Evolutionary conservation across 2,113 vertebrate species (phyloP).

Genomic region (Mugil cephalus): DNA sequence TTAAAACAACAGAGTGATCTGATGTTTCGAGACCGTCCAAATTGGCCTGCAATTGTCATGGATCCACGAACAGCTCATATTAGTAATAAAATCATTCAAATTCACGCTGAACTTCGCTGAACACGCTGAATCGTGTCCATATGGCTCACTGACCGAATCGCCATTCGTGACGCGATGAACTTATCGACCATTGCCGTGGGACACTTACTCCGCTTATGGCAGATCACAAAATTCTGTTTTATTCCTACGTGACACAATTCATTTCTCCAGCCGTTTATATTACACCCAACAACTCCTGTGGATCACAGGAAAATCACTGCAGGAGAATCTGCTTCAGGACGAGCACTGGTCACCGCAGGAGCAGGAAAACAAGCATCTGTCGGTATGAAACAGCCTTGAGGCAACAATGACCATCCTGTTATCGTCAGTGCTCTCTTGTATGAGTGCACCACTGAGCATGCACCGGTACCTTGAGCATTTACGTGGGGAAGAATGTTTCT

Average conservation of each 20-base stretch:
- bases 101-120: neutral
- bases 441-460: neutral
- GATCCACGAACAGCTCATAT: neutral
- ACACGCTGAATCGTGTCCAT: neutral
- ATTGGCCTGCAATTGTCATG: neutral
- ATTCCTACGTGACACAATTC: neutral
- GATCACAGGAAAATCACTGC: conserved; percentile 16
- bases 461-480: neutral
- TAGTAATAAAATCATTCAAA: neutral
- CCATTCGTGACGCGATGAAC: conserved; percentile 15
- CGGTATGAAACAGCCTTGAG: conserved; percentile 21
- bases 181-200: conserved; percentile 13
- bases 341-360: conserved; percentile 11
- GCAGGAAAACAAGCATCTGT: conserved; percentile 14
- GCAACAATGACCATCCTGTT: conserved; percentile 31
- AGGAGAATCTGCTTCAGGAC: neutral
- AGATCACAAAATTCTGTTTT: neutral
- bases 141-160: conserved; percentile 12
- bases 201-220: neutral
- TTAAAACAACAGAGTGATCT: conserved; percentile 9
- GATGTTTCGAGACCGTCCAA: neutral
- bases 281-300: neutral
- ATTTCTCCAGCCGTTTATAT: neutral
- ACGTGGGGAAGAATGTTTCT: neutral
- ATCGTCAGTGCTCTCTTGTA: neutral